Evolutionary conservation across 2,113 vertebrate species (phyloP).

Genomic region (Leucopsar rothschildi): DNA sequence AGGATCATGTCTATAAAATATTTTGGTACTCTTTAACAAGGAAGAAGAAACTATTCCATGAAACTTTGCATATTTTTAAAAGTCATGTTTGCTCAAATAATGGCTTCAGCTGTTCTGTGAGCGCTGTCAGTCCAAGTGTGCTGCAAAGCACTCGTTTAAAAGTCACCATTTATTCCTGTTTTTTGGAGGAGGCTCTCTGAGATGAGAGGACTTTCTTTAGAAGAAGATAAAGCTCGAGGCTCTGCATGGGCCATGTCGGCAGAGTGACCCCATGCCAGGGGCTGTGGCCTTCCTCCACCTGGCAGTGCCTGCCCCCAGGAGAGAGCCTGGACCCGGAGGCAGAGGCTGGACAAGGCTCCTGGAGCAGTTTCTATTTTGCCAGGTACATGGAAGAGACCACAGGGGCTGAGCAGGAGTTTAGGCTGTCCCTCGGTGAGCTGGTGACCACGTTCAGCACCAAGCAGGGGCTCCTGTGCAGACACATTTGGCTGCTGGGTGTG

Average conservation of each 20-base stretch:
- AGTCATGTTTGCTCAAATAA: fast-evolving
- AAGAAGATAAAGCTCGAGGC: not conserved
- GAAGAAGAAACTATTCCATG: not conserved
- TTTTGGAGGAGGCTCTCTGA: not conserved
- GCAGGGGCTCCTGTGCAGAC: fast-evolving
- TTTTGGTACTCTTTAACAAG: not conserved
- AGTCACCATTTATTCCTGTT: not conserved
- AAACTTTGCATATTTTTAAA: fast-evolving
- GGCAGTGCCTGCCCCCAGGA: fast-evolving
- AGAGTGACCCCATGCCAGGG: fast-evolving
- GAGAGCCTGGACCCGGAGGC: not conserved
- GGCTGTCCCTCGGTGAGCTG: not conserved
- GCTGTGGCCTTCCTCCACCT: not conserved
- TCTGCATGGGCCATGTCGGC: not conserved
- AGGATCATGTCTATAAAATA: not conserved
- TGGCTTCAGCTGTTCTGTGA: not conserved
- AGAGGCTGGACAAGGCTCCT: not conserved
- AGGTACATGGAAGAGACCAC: not conserved
- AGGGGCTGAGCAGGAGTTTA: fast-evolving
- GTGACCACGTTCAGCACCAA: fast-evolving
- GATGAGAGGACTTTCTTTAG: not conserved
- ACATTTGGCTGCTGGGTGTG: fast-evolving
- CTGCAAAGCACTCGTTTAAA: fast-evolving
- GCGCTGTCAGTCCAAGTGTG: fast-evolving
- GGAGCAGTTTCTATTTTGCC: not conserved